phyloP scores from a whole-genome alignment of 2,797 vertebrate genomes.

The Poecilia picta region DNA sequence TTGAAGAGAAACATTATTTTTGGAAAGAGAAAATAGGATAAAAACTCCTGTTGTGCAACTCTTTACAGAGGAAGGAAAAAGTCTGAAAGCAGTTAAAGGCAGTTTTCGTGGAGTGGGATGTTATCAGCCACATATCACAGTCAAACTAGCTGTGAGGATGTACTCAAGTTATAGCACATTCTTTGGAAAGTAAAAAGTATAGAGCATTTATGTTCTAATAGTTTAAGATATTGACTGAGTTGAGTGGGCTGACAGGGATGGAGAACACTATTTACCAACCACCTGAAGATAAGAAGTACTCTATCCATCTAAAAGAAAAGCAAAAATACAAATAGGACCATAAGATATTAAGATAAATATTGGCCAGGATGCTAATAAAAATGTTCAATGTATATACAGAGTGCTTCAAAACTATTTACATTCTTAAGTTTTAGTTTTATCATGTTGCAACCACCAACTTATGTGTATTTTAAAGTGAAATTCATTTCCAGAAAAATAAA shows the following conservation, averaged over 20 bases:
- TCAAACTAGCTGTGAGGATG: constrained; percentile 58
- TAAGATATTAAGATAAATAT: constrained; percentile 11
- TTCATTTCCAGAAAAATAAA: background rate
- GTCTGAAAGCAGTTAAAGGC: constrained; percentile 71
- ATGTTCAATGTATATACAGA: background rate
- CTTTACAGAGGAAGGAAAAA: constrained; percentile 58
- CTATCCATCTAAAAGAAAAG: constrained; percentile 24
- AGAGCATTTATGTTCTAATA: background rate
- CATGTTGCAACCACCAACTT: background rate
- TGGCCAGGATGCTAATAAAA: background rate
- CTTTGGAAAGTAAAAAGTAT: background rate
- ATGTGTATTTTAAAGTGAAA: background rate
- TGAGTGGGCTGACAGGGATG: constrained; percentile 14
- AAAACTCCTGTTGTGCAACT: constrained; percentile 39
- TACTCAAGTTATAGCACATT: background rate
- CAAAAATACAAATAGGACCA: constrained; percentile 34
- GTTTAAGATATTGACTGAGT: constrained; percentile 13
- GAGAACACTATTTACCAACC: constrained; percentile 30
- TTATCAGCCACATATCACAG: constrained; percentile 54
- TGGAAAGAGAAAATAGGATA: constrained; percentile 35
- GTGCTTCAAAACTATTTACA: background rate
- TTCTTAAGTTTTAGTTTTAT: background rate
- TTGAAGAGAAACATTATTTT: constrained; percentile 49
- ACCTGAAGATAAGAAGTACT: constrained; percentile 36
- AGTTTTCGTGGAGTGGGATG: constrained; percentile 57